These are phyloP conservation scores for Apamea sordens DNA, from an alignment of 2,888 invertebrate genomes.

Conservation along the genomic window DNA sequence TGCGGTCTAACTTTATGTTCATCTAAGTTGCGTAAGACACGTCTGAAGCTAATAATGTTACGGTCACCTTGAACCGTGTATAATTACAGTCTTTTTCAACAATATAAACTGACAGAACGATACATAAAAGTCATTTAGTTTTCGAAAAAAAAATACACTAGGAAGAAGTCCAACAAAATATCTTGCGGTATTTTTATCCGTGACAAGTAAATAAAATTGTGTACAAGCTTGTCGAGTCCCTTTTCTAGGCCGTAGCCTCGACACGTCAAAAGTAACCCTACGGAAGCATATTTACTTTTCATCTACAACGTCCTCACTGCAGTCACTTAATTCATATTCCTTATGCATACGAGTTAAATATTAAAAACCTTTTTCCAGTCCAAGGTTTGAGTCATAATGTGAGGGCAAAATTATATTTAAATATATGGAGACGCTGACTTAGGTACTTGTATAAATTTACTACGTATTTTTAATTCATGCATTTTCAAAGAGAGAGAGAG, in stretches of 20 bases:
- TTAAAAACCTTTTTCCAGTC: conserved; percentile 55
- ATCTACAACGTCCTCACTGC: conserved; percentile 18
- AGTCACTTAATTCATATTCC: conserved; percentile 49
- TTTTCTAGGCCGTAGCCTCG: conserved; percentile 4
- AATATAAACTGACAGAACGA: too few species aligned
- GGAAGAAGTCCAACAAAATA: not conserved
- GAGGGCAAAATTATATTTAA: conserved; percentile 52
- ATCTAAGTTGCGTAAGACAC: not conserved
- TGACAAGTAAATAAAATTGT: not conserved
- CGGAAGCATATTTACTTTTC: conserved; percentile 38
- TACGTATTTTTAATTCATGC: conserved; percentile 49
- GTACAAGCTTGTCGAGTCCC: not conserved
- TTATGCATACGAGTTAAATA: conserved; percentile 47
- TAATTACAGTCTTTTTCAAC: too few species aligned
- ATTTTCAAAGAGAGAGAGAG: conserved; percentile 44
- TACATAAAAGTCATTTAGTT: too few species aligned
- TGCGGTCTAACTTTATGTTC: not conserved
- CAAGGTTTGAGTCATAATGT: conserved; percentile 21
- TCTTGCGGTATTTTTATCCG: not conserved
- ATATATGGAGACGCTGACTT: conserved; percentile 45
- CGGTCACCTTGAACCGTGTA: not conserved
- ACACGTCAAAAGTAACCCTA: conserved; percentile 16
- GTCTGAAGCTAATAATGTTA: not conserved
- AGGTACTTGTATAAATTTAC: conserved; percentile 41
- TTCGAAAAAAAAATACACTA: not conserved